Base-by-base conservation (phyloP, 2,888 invertebrate genomes). In the Chymomyza fuscimana region DNA sequence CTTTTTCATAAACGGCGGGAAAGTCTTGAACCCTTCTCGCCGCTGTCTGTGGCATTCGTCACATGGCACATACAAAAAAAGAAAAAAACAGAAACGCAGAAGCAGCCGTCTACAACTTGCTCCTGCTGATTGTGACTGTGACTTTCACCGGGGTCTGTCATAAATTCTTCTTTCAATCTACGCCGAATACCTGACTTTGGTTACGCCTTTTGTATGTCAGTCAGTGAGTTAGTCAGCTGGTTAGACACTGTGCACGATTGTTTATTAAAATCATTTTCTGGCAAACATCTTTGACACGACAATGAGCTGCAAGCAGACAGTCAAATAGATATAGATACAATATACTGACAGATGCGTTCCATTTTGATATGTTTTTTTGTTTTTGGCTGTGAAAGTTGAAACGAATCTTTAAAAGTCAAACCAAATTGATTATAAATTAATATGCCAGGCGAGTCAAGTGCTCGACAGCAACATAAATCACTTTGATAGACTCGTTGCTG, bases 401-500 rank as follows among this genome's bases (percentile, higher is more conserved):
- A 19, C 61, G n/a, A 40, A 46, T 9, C 10, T 65, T 63, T 56
- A 68, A 69, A 54, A 67, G 67, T 69, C 70, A 71, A 76, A 73
- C 65, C 32, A 66, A 63, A 52, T 69, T 51, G 60, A 36, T 25
- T 9, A 10, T 12, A 15, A 71, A 74, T 68, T 64, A 67, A 80
- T 77, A 80, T 72, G 52, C 74, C 72, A 77, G 73, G 69, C 73
- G 50, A 73, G 76, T 73, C 84, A 80, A 86, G 84, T 81, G 70
- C 58, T 10, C 25, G 51, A 51, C 71, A 67, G 73, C 67, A 79
- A 76, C 82, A 70, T 85, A 87, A 86, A 85, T 85, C 85, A 85
- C 76, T 56, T 78, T 76, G 70, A 75, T 75, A 56, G 82, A 74
- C 71, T 68, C 70, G 63, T 69, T 67, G 50, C 63, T 25, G 63